phyloP scores from a whole-genome alignment of 2,797 vertebrate genomes.

The Gymnoscopelus microlampas region DNA sequence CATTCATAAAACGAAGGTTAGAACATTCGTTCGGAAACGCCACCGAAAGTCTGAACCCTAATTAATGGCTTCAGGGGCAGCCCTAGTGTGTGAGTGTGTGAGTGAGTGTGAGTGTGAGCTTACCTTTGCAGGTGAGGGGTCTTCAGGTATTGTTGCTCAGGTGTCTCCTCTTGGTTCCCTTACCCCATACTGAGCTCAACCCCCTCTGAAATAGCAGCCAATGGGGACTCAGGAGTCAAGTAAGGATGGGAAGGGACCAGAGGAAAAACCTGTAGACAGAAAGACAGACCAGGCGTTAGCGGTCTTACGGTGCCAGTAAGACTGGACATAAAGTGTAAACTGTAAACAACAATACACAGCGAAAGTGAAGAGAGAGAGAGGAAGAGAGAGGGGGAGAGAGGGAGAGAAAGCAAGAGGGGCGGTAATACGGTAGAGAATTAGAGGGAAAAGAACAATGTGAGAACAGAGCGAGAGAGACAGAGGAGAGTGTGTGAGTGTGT shows the following conservation, averaged over 20 bases:
- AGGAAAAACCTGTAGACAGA: conserved; percentile 41
- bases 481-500: too few relatives aligned
- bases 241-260: background rate
- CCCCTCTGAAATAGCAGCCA: conserved; percentile 41
- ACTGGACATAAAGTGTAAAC: background rate
- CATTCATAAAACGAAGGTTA: too few relatives aligned
- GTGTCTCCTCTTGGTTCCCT: conserved; percentile 42
- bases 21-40: too few relatives aligned
- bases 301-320: background rate
- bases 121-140: conserved; percentile 65
- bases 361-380: too few relatives aligned
- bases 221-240: conserved; percentile 2
- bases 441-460: too few relatives aligned
- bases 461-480: too few relatives aligned
- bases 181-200: conserved; percentile 70
- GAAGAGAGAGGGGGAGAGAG: too few relatives aligned
- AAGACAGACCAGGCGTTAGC: conserved; percentile 31
- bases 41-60: too few relatives aligned
- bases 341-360: background rate
- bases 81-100: conserved; percentile 11
- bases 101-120: background rate
- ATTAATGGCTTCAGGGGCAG: too few relatives aligned
- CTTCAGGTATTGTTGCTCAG: conserved; percentile 42
- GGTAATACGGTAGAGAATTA: too few relatives aligned
- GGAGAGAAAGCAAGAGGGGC: too few relatives aligned